phyloP scores from a whole-genome alignment of 2,113 vertebrate genomes.

The Grammomys dolichurus region DNA sequence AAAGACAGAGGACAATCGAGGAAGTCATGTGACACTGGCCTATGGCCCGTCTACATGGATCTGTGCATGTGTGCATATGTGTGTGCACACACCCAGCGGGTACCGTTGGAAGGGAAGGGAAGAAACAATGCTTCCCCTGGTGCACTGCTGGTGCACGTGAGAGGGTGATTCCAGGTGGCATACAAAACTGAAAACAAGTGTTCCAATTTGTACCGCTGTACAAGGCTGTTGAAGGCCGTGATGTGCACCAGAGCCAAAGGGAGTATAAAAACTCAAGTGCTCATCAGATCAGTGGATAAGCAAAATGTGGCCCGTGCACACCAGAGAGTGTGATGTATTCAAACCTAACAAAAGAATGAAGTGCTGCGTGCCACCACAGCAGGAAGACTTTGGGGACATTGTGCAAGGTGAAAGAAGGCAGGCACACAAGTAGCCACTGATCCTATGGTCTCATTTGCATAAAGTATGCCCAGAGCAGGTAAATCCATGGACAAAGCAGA shows the following conservation, averaged over 20 bases:
- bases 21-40: no score
- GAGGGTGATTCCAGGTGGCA: background rate
- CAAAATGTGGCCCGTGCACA: accelerated
- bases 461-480: background rate
- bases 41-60: background rate
- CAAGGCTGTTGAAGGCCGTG: background rate
- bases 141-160: background rate
- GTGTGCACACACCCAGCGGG: background rate
- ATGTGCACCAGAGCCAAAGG: background rate
- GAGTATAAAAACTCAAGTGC: background rate
- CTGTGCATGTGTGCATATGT: background rate
- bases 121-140: slow-evolving; percentile 2
- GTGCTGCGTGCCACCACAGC: accelerated
- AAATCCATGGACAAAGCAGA: background rate
- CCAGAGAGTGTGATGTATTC: background rate
- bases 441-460: background rate
- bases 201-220: background rate
- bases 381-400: background rate
- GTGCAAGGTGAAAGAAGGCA: background rate
- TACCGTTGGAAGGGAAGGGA: background rate
- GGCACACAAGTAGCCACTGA: background rate
- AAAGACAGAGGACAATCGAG: background rate
- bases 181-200: background rate
- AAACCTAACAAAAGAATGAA: background rate
- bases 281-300: background rate